Evolutionary conservation across 2,888 invertebrate genomes (phyloP).

Genomic region (Limnephilus lunatus): DNA sequence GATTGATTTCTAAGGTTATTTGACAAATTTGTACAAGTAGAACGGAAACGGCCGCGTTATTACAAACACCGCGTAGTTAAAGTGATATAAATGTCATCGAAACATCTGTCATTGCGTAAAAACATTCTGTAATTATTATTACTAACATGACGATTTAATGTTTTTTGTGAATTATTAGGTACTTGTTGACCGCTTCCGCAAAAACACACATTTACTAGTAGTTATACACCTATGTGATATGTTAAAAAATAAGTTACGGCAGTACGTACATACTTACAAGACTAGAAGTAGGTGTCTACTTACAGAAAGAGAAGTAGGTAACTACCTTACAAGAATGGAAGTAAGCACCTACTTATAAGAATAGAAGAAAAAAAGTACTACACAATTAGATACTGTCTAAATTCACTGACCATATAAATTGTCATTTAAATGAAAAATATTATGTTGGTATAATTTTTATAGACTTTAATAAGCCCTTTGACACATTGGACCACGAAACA

Average conservation of each 20-base stretch:
- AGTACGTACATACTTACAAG: too few species aligned
- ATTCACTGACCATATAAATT: too few species aligned
- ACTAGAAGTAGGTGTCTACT: too few species aligned
- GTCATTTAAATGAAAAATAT: too few species aligned
- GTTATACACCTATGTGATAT: background rate
- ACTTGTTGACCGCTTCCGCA: background rate
- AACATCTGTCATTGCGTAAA: constrained; percentile 17
- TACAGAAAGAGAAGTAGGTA: too few species aligned
- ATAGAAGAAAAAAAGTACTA: too few species aligned
- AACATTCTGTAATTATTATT: background rate
- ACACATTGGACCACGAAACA: too few species aligned
- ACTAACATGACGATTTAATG: background rate
- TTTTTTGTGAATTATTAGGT: background rate
- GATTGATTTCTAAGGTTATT: constrained; percentile 35
- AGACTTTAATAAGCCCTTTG: too few species aligned
- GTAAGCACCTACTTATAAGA: too few species aligned
- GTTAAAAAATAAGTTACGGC: background rate
- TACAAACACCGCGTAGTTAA: constrained; percentile 22
- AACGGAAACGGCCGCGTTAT: constrained; percentile 19
- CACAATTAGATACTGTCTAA: too few species aligned
- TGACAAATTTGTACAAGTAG: constrained; percentile 14
- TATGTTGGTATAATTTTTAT: too few species aligned
- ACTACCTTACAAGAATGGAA: too few species aligned
- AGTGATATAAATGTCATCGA: constrained; percentile 22
- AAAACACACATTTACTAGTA: background rate